Evolutionary conservation across 1,140 invertebrate species (phyloP).

Genomic region (Meloidogyne floridensis): DNA sequence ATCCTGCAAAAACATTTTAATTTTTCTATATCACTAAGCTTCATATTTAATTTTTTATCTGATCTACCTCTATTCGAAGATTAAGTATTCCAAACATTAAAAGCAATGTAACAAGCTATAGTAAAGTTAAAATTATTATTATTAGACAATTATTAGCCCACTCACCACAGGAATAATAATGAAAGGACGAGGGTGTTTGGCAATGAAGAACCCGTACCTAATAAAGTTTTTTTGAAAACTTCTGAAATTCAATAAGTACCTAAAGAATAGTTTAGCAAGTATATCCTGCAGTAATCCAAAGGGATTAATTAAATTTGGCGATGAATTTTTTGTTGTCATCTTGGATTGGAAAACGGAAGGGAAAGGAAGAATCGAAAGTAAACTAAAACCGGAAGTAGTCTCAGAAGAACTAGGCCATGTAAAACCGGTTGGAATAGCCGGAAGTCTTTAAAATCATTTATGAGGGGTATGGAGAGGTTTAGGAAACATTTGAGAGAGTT

Average conservation of each 20-base stretch:
- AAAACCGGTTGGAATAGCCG: too few species aligned
- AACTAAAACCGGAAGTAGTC: too few species aligned
- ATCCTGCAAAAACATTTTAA: constrained; percentile 47
- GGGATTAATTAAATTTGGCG: constrained; percentile 37
- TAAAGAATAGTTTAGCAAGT: constrained; percentile 51
- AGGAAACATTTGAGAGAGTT: too few species aligned
- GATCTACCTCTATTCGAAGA: constrained; percentile 51
- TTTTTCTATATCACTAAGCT: not conserved
- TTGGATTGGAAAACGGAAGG: not conserved
- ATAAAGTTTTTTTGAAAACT: not conserved
- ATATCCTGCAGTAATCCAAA: constrained; percentile 55
- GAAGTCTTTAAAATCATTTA: too few species aligned
- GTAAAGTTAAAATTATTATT: not conserved
- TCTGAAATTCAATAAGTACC: constrained; percentile 25
- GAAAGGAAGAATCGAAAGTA: not conserved
- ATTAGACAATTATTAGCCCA: not conserved
- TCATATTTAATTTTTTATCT: not conserved
- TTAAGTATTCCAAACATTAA: constrained; percentile 59
- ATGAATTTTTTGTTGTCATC: constrained; percentile 8
- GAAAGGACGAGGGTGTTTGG: constrained; percentile 54
- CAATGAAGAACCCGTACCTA: constrained; percentile 58
- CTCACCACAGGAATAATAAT: constrained; percentile 50
- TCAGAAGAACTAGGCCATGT: too few species aligned
- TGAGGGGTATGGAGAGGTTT: too few species aligned
- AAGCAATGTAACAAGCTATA: constrained; percentile 46